Percentiles rank a stretch among this genome's conserved stretches.
Evolutionary conservation across 2,888 invertebrate genomes (phyloP).

Genomic region (Papilio protenor): DNA sequence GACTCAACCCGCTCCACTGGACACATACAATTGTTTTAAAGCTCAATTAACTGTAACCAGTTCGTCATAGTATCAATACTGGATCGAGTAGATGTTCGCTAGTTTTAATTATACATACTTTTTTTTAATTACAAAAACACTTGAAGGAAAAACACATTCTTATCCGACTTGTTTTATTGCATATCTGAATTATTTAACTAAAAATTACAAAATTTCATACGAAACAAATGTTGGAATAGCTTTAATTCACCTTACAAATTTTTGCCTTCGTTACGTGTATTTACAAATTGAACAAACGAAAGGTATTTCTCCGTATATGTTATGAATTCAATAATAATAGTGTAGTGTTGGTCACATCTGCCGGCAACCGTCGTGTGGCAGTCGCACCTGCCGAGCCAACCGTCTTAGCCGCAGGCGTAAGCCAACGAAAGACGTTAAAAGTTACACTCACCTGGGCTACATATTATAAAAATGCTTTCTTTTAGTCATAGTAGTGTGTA

Average conservation of each 20-base stretch:
- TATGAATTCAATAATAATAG: slow-evolving; percentile 40
- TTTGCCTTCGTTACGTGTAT: neutral
- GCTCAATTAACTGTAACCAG: slow-evolving; percentile 13
- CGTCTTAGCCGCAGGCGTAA: slow-evolving; percentile 45
- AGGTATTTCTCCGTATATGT: slow-evolving; percentile 36
- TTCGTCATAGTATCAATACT: slow-evolving; percentile 4
- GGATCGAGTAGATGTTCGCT: neutral
- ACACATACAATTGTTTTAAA: slow-evolving; percentile 2
- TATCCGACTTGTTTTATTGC: neutral
- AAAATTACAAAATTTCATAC: too few species aligned
- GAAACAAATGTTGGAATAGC: neutral
- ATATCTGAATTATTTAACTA: too few species aligned
- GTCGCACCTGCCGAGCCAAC: slow-evolving; percentile 47
- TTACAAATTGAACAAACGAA: neutral
- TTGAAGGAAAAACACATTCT: neutral
- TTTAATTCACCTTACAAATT: neutral
- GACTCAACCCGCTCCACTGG: slow-evolving; percentile 1
- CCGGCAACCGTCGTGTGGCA: slow-evolving; percentile 50
- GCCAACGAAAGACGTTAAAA: slow-evolving; percentile 8
- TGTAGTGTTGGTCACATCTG: slow-evolving; percentile 51
- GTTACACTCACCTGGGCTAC: neutral
- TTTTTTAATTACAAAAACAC: neutral
- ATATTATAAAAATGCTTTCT: neutral
- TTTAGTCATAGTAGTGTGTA: neutral
- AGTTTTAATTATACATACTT: neutral